Percentiles rank a stretch among this genome's conserved stretches.
phyloP scores from a whole-genome alignment of 2,797 vertebrate genomes.

The Hypotaenidia okinawae region DNA sequence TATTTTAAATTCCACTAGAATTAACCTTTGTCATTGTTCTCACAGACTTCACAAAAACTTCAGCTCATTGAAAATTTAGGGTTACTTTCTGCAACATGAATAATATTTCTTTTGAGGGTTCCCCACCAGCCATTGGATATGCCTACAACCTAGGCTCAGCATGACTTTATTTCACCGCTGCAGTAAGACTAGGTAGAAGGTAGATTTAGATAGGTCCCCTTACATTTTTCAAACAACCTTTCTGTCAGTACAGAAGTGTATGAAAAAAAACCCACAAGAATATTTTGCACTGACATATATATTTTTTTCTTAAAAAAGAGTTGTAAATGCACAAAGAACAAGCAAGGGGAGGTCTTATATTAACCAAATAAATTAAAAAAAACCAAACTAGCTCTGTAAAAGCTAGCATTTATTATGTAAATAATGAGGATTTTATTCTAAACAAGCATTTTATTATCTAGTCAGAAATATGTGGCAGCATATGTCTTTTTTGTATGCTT shows the following conservation, averaged over 20 bases:
- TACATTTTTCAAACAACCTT: neutral
- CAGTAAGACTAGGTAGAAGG: neutral
- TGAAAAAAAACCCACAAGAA: accelerated
- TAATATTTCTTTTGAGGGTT: neutral
- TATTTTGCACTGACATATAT: neutral
- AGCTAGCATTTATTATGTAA: neutral
- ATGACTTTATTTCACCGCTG: neutral
- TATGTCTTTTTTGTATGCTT: neutral
- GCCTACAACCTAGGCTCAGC: neutral
- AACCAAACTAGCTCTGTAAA: neutral
- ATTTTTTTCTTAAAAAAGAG: neutral
- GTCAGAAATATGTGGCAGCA: neutral
- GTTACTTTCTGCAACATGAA: neutral
- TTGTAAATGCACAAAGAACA: neutral
- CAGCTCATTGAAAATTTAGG: neutral
- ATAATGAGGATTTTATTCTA: neutral
- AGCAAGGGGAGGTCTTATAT: neutral
- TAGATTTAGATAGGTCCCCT: neutral
- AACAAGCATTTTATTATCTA: neutral
- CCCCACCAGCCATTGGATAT: neutral
- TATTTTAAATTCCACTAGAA: neutral
- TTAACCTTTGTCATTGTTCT: neutral
- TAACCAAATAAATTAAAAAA: neutral
- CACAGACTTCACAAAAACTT: neutral
- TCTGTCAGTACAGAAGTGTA: neutral